phyloP scores from a whole-genome alignment of 2,113 vertebrate genomes.

The Myrmecophaga tridactyla region DNA sequence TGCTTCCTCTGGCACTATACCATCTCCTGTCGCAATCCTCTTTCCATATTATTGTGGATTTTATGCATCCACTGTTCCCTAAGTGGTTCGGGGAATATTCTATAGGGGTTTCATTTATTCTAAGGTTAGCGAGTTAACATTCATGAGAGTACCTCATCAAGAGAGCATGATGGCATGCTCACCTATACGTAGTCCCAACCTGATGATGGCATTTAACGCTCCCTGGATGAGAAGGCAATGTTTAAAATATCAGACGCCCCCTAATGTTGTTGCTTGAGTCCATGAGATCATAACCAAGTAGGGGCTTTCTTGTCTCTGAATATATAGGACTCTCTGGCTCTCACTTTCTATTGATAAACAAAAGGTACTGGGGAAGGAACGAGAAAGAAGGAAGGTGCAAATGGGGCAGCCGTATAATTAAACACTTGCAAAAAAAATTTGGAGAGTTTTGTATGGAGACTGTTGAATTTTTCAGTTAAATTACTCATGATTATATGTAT shows the following conservation, averaged over 20 bases:
- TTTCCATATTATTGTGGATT: neutral
- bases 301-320: neutral
- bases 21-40: accelerated
- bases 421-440: neutral
- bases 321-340: neutral
- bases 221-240: neutral
- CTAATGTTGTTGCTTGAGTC: neutral
- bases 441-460: neutral
- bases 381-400: neutral
- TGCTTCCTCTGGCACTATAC: accelerated
- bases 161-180: neutral
- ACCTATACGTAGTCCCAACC: neutral
- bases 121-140: neutral
- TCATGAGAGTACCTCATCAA: neutral
- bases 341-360: neutral
- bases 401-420: neutral
- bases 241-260: neutral
- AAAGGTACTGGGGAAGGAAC: neutral
- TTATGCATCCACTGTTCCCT: accelerated
- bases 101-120: neutral
- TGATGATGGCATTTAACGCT: accelerated
- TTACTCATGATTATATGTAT: neutral
- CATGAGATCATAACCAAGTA: neutral
- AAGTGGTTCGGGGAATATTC: neutral
- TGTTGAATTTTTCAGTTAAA: neutral